Conservation (phyloP, 2,797 vertebrate species). For the Helarctos malayanus region DNA sequence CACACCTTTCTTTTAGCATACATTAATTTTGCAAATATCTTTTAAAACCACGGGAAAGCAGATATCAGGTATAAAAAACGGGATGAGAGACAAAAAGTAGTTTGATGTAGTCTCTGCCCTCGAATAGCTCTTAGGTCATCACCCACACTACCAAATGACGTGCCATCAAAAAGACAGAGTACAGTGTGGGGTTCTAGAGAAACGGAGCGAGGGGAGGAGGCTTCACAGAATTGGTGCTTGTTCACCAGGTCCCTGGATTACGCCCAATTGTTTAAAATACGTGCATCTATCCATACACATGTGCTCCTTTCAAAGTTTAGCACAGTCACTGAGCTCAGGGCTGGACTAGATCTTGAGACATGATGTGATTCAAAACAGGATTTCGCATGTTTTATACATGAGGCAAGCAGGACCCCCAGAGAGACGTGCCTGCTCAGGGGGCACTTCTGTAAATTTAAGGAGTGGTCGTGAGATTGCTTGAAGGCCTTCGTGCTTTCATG, state of each 20-base stretch:
- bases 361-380: background rate
- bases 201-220: background rate
- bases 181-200: background rate
- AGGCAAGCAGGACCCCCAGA: background rate
- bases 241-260: background rate
- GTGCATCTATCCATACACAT: background rate
- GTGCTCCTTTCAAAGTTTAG: background rate
- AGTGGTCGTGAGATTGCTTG: background rate
- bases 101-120: background rate
- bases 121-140: background rate
- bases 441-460: background rate
- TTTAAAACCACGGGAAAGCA: background rate
- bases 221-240: background rate
- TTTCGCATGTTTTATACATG: background rate
- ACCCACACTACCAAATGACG: background rate
- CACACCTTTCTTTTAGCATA: background rate
- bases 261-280: background rate
- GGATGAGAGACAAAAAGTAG: background rate
- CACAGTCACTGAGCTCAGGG: background rate
- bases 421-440: background rate
- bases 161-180: background rate
- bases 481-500: background rate
- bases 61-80: background rate
- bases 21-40: background rate
- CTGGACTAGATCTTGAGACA: background rate